Percentiles rank a stretch among this genome's conserved stretches.
Evolutionary conservation across 2,113 vertebrate genomes (phyloP).

Genomic region (Isichthys henryi): DNA sequence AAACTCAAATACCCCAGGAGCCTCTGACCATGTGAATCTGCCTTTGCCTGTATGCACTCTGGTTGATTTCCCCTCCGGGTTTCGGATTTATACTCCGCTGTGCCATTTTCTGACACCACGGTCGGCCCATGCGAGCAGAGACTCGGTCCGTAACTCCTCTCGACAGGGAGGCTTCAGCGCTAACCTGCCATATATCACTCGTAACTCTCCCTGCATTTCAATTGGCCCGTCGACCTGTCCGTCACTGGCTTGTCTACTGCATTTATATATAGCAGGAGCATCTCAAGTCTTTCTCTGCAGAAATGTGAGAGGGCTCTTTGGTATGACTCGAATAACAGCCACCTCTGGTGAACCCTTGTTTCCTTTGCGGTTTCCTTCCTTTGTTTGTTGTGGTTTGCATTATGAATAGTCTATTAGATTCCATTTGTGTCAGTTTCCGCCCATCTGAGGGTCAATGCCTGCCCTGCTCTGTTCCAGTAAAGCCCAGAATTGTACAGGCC

Average conservation of each 20-base stretch:
- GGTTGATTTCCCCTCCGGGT: neutral
- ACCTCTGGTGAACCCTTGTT: neutral
- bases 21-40: neutral
- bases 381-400: neutral
- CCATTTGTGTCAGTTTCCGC: neutral
- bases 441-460: neutral
- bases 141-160: neutral
- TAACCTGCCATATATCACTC: neutral
- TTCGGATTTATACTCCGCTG: neutral
- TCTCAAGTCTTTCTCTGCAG: neutral
- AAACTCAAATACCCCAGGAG: neutral
- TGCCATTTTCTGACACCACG: neutral
- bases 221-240: neutral
- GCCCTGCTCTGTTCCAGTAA: neutral
- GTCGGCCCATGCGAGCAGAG: neutral
- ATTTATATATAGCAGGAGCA: neutral
- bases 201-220: neutral
- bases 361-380: neutral
- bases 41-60: neutral
- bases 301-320: neutral
- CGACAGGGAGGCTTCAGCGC: neutral
- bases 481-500: neutral
- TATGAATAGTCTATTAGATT: neutral
- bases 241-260: neutral
- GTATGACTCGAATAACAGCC: neutral